Percentiles rank a stretch among this genome's conserved stretches.
Evolutionary conservation across 2,888 invertebrate genomes (phyloP).

Genomic region (Liposcelis brunnea): DNA sequence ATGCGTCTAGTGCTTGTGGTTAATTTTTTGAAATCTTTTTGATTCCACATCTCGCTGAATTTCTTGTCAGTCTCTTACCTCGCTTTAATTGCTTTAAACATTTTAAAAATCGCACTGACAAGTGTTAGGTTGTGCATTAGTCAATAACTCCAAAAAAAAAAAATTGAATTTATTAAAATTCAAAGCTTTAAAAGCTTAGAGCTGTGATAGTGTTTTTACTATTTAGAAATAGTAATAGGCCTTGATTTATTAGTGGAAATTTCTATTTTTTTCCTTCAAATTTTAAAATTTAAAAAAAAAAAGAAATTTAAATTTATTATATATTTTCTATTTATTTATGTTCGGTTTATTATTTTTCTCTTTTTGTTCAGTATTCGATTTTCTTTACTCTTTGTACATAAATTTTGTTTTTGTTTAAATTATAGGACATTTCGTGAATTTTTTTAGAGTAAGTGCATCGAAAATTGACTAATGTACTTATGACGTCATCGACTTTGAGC

Average conservation of each 20-base stretch:
- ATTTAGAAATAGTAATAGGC: conserved; percentile 16
- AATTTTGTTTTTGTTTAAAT: background rate
- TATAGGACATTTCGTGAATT: too few species aligned
- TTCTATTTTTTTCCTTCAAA: conserved; percentile 1
- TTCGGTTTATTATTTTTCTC: background rate
- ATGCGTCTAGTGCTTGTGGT: too few species aligned
- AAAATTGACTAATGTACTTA: background rate
- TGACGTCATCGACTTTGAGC: background rate
- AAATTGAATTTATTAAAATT: background rate
- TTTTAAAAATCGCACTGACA: too few species aligned
- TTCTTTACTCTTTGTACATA: background rate
- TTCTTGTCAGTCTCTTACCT: too few species aligned
- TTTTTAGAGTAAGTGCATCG: background rate
- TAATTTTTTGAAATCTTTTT: too few species aligned
- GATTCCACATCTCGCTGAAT: too few species aligned
- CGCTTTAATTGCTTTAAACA: too few species aligned
- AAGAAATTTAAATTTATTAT: background rate
- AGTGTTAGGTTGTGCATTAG: too few species aligned
- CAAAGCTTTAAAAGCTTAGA: conserved; percentile 18
- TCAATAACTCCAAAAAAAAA: too few species aligned
- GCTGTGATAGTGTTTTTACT: conserved; percentile 29
- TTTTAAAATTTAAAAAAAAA: background rate
- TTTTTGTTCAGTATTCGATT: background rate
- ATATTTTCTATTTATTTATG: background rate
- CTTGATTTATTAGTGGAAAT: conserved; percentile 5